Evolutionary conservation across 2,888 invertebrate species (phyloP).

Genomic region (Drosophila maculinotata): DNA sequence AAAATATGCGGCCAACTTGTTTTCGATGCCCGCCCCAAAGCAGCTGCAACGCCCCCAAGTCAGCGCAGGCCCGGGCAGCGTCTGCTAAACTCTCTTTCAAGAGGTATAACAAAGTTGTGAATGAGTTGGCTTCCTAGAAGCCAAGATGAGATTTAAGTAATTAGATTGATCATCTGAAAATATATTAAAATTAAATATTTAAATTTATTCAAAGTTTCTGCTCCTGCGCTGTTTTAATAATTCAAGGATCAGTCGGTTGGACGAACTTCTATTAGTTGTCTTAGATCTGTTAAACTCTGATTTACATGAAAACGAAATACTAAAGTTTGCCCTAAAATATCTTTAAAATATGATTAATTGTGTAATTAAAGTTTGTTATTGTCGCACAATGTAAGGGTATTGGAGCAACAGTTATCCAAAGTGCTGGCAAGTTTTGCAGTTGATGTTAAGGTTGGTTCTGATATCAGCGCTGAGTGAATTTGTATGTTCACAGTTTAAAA

Average conservation of each 20-base stretch:
- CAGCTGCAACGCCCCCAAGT: constrained; percentile 72
- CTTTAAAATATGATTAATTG: not conserved
- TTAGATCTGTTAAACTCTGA: not conserved
- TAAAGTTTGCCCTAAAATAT: too few species aligned
- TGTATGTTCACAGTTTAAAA: constrained; percentile 83
- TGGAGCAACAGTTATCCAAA: not conserved
- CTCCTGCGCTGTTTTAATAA: too few species aligned
- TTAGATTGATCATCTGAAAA: not conserved
- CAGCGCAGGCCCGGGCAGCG: constrained; percentile 37
- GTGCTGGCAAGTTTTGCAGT: constrained; percentile 21
- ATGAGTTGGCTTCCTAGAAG: not conserved
- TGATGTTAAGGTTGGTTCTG: constrained; percentile 58
- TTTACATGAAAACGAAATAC: not conserved
- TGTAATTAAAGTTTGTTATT: not conserved
- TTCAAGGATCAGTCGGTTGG: too few species aligned
- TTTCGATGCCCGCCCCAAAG: constrained; percentile 66
- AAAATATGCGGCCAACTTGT: constrained; percentile 78
- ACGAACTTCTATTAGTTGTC: not conserved
- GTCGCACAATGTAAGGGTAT: constrained; percentile 26
- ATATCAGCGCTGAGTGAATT: constrained; percentile 84
- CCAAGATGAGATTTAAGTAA: not conserved
- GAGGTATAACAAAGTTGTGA: not conserved
- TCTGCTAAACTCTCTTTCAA: constrained; percentile 37
- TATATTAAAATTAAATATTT: too few species aligned
- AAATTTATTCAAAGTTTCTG: too few species aligned